These are phyloP conservation scores for Cydia fagiglandana DNA, from an alignment of 1,140 invertebrate genomes.

Conservation along the genomic window DNA sequence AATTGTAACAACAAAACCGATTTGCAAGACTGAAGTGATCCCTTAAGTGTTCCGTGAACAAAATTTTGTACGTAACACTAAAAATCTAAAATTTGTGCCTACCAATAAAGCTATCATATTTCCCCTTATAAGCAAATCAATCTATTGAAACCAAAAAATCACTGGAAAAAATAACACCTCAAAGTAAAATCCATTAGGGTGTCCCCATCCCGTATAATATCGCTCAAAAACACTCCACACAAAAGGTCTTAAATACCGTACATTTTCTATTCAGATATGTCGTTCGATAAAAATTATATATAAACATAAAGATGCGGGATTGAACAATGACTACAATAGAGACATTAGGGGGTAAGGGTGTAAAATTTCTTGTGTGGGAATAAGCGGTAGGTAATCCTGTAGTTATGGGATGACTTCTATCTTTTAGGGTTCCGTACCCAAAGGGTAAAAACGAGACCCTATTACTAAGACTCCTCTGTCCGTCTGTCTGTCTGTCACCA, in stretches of 20 bases:
- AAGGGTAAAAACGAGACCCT: no score
- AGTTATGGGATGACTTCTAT: background rate
- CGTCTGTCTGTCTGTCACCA: no score
- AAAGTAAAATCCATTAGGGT: background rate
- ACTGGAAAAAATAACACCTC: background rate
- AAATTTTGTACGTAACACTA: no score
- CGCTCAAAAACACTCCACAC: background rate
- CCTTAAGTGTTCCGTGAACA: no score
- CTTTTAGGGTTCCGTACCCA: no score
- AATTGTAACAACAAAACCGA: no score
- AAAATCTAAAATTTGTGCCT: no score
- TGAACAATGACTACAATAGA: conserved; percentile 23
- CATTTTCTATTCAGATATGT: background rate
- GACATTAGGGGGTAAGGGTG: conserved; percentile 1
- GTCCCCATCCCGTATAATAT: background rate
- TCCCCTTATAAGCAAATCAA: background rate
- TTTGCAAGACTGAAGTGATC: no score
- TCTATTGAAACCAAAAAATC: background rate
- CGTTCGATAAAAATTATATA: background rate
- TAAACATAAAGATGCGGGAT: background rate
- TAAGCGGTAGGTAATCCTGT: background rate
- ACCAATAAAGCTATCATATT: background rate
- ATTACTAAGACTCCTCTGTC: no score
- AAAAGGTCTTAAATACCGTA: background rate
- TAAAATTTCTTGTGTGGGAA: conserved; percentile 2